These are phyloP conservation scores for Sesamia nonagrioides DNA, from an alignment of 1,140 invertebrate genomes.

Conservation along the genomic window DNA sequence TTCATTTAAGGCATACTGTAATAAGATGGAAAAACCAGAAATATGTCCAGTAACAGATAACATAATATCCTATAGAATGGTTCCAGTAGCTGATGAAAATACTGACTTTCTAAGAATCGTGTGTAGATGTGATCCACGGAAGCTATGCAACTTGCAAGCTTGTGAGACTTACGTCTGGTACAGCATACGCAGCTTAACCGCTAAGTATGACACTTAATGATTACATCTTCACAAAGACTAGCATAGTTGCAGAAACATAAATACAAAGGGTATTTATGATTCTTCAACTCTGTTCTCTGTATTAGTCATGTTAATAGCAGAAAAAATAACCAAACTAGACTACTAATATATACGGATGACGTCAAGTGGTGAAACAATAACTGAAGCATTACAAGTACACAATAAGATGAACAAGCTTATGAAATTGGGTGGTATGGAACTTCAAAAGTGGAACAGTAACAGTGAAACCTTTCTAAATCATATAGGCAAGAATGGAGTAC, in stretches of 20 bases:
- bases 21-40: background rate
- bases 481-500: background rate
- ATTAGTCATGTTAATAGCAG: no score
- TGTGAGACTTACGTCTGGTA: background rate
- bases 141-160: no score
- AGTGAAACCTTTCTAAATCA: background rate
- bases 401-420: background rate
- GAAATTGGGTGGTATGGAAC: background rate
- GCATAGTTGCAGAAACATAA: no score
- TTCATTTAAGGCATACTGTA: background rate
- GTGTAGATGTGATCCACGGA: no score
- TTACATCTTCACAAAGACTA: no score
- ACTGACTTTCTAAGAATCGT: no score
- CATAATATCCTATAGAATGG: background rate
- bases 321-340: background rate
- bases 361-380: background rate
- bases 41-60: background rate
- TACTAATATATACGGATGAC: background rate
- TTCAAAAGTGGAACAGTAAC: constrained; percentile 31
- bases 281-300: no score
- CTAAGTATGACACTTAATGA: background rate
- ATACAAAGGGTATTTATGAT: no score
- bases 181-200: background rate
- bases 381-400: background rate
- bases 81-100: background rate